Evolutionary conservation across 1,140 invertebrate species (phyloP), one percentile per base, ranked within the genome.

Genomic region (Acromyrmex heyeri): DNA sequence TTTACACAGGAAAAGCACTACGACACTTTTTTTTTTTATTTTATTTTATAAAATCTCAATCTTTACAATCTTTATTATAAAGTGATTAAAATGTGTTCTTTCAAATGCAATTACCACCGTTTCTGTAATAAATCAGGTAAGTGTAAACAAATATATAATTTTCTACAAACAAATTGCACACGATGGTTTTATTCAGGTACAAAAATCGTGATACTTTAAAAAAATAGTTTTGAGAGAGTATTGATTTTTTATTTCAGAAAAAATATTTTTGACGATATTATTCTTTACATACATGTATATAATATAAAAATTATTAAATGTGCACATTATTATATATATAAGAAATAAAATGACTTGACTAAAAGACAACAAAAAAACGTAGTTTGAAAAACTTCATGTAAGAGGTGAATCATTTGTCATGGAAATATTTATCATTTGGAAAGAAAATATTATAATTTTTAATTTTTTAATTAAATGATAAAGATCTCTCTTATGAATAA

Each of bases 61-160:
- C 6, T 79, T 79, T 67, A 55, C n/a, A 16, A 65, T 67, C 16
- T 65, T 53, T 57, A 53, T 55, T 67, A 69, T 57, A 38, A 81
- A 57, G 48, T 81, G 77, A 18, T 79, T 69, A n/a, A 64, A 81
- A 44, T 81, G 50, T 38, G 8, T 18, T 27, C 1, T 16, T 14
- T 18, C n/a, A 53, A 7, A 3, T 70, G 10, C 30, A 44, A 14
- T 10, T 70, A 21, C 10, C 1, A 44, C 18, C 24, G 27, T 44
- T 16, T 38, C 3, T n/a, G 16, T 38, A 27, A 27, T 44, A n/a
- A 44, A 70, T 12, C 50, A 81, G 78, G 78, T 81, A 81, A 81
- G 78, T 81, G 64, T 70, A 70, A 70, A 44, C 18, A 10, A 81
- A 18, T 70, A 16, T 7, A 81, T 30, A 57, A 57, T 59, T 65